Base-by-base conservation (phyloP, 2,888 invertebrate genomes). In the Gymnoscelis rufifasciata region DNA sequence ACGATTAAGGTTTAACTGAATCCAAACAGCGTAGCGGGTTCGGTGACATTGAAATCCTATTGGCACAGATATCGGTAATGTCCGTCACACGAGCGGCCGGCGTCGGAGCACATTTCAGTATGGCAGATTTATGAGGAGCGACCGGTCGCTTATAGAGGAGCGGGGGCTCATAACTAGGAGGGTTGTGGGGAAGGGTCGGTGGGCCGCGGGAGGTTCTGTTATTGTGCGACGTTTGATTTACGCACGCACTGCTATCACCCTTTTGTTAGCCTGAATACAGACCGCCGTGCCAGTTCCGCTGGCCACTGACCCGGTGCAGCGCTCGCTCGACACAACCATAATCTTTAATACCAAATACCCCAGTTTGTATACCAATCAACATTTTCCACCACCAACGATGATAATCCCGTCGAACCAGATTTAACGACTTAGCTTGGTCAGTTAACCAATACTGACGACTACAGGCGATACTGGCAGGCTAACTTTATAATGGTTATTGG, bases 201-300 rank as follows among this genome's bases (percentile, higher is more conserved):
- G 66, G 74, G 73, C 61, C 62, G 71, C 72, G 79, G 81, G 78
- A 71, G 83, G 78, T 66, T 66, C 77, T 81, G 84, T 83, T 86
- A 87, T 87, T 87, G 84, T 87, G 73, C 82, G 82, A 82, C 83
- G 82, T 83, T 86, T 87, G 87, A 87, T 87, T 87, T 87, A 87
- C 86, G 84, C 83, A 86, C 81, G 81, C 73, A 82, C 80, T 78
- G 84, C 83, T 84, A 84, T 86, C 86, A 83, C 83, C 86, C 87
- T 83, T 83, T 86, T 87, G 87, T 87, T 83, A 76, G 77, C 70
- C 72, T 77, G 82, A 78, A 82, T 79, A 78, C 83, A 75, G 78
- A 78, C 82, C 83, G 79, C 77, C 81, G 80, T 81, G 76, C 80
- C 75, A 75, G 78, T 81, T 79, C 79, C 78, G 79, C 68, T 64